Base-by-base conservation (phyloP, 1,140 invertebrate species). In the Andrena cerasifolii region DNA sequence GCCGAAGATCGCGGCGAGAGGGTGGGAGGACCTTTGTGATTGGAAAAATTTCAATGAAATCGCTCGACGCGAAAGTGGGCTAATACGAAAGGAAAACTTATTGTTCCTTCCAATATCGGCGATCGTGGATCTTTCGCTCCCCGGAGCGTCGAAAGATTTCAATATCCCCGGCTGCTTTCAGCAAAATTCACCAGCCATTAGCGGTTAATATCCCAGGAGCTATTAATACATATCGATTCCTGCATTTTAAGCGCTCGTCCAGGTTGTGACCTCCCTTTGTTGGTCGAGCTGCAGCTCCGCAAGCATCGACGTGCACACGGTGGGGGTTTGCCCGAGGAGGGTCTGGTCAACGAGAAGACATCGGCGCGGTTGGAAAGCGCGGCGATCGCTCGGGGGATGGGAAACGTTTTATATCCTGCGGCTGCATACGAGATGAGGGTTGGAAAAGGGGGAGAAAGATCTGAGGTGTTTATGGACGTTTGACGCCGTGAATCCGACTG, bases 391-490 rank as follows among this genome's bases (percentile, higher is more conserved):
- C 62, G 65, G 28, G 63, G 36, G 63, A 31, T 6, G n/a, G 18
- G 24, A 40, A 54, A 66, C 31, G 26, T 72, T 78, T 72, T 66
- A 49, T 21, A 26, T 66, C 26, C 58, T 16, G 36, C 28, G 58
- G 26, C 7, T n/a, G 61, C 24, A 43, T 65, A 61, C 31, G 43
- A 70, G 49, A 79, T 45, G 47, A 51, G 66, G 36, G 18, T 21
- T 18, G 14, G 45, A 51, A 40, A 47, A 21, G 7, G 28, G 24
- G 26, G 18, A 18, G 36, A 74, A 26, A 14, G 56, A 66, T 51
- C 53, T 2, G 45, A 83, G 76, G 82, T 84, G 87, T 87, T 88
- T 88, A 89, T 86, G 70, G 80, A 71, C 78, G 76, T 86, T 87
- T 86, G 76, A 89, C 80, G 78, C 49, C 51, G 56, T 49, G 73